Evolutionary conservation across 1,140 invertebrate species (phyloP), one percentile per base, ranked within the genome.

Genomic region (Dreissena polymorpha): DNA sequence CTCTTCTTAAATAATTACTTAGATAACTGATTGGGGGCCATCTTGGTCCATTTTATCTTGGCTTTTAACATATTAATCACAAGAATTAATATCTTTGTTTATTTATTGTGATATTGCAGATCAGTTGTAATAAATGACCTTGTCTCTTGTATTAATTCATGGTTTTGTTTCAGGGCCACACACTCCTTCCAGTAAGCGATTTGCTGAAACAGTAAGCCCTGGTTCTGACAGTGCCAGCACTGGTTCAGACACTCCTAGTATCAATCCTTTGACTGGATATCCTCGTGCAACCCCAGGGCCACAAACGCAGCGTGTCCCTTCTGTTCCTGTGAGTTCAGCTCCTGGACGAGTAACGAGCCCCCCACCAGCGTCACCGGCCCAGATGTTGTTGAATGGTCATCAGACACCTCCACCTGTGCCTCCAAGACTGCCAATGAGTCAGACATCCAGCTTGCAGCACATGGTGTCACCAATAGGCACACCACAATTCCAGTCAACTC

Each of bases 191-290:
- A 64, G 51, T 49, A 98, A 92, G 79, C 83, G 27, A 86, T 88
- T 71, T 88, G 85, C 94, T 96, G 60, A 91, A 86, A 87, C 57
- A 86, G 89, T 80, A 8, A 97, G 96, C 92, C 97, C 97, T 0
- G 84, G 86, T n/a, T 93, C 97, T 63, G 97, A 97, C 86, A 97
- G 96, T 18, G 96, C 96, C 21, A 97, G 96, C 90, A 97, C 97
- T 13, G 94, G 97, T 29, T 98, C 97, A 0, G 97, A 98, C 89
- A 97, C 96, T 93, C 97, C 97, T 0, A 94, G 96, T 84, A 29
- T 88, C 6, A 81, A 72, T 53, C 78, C 75, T 16, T 25, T 82
- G 64, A 68, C 72, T 39, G n/a, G 60, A 14, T 77, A 53, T 60
- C 29, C 51, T 7, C 29, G 64, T 69, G 76, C 64, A 16, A 78